Evolutionary conservation across 1,140 invertebrate species (phyloP).

Genomic region (Brachystomella parvula): DNA sequence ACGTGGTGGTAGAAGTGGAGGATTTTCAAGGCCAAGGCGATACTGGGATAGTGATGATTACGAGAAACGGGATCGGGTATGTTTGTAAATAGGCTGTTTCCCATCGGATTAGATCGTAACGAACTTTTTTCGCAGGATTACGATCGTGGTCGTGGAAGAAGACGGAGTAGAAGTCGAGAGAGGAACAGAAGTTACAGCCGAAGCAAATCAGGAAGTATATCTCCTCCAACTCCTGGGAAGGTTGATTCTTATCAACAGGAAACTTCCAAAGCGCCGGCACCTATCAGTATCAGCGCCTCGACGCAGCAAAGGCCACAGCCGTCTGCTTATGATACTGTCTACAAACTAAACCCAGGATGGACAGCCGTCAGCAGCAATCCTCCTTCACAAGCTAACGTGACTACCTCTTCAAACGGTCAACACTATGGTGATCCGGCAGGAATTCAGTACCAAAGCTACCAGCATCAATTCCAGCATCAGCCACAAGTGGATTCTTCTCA

Average conservation of each 20-base stretch:
- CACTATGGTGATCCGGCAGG: not conserved
- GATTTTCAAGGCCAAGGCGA: not conserved
- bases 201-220: not conserved
- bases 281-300: not conserved
- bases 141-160: constrained; percentile 4
- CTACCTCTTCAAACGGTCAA: not conserved
- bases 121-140: not conserved
- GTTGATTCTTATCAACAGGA: not conserved
- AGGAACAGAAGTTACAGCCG: constrained; percentile 1
- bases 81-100: not conserved
- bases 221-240: not conserved
- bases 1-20: not conserved
- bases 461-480: not conserved
- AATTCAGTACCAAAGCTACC: not conserved
- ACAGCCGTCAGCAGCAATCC: not conserved
- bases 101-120: not conserved
- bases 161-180: constrained; percentile 2
- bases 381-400: not conserved
- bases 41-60: constrained; percentile 13
- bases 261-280: not conserved
- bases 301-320: not conserved
- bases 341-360: not conserved
- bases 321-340: not conserved
- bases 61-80: not conserved
- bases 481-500: not conserved